Conservation (phyloP, 2,888 invertebrate species). For the Melieria crassipennis region DNA sequence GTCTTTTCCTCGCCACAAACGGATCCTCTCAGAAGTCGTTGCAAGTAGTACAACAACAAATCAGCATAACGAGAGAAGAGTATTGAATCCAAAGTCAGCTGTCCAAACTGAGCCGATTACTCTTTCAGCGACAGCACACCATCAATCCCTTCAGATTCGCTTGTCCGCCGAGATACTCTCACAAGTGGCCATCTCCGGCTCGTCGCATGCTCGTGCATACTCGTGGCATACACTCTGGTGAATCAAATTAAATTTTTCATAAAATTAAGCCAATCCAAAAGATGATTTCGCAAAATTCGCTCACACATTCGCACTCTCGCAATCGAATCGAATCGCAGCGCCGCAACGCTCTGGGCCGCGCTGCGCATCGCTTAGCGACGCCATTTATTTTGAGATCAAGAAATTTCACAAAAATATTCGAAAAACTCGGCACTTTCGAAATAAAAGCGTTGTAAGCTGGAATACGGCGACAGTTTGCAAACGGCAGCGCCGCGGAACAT, state of each 20-base stretch:
- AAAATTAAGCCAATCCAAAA: slow-evolving; percentile 19
- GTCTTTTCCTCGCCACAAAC: too few species aligned
- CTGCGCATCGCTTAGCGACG: slow-evolving; percentile 6
- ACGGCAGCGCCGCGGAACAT: slow-evolving; percentile 53
- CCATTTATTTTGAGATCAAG: slow-evolving; percentile 33
- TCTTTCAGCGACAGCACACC: background rate
- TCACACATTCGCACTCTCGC: slow-evolving; percentile 9
- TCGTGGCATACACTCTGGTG: slow-evolving; percentile 7
- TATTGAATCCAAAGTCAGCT: background rate
- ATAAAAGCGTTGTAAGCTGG: slow-evolving; percentile 63
- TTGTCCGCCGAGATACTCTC: too few species aligned
- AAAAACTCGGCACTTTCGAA: slow-evolving; percentile 47
- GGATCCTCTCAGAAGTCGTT: background rate
- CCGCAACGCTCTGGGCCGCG: too few species aligned
- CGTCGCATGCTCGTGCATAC: too few species aligned
- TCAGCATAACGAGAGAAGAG: background rate
- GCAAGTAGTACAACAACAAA: too few species aligned
- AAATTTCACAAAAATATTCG: slow-evolving; percentile 18
- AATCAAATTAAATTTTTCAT: slow-evolving; percentile 22
- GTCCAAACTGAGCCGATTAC: background rate
- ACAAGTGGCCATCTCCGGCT: too few species aligned
- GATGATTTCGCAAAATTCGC: slow-evolving; percentile 21
- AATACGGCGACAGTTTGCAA: slow-evolving; percentile 62
- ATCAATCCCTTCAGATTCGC: background rate
- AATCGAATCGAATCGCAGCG: too few species aligned